These are phyloP conservation scores for Grantiella picta DNA, from an alignment of 2,113 vertebrate genomes.

Conservation along the genomic window DNA sequence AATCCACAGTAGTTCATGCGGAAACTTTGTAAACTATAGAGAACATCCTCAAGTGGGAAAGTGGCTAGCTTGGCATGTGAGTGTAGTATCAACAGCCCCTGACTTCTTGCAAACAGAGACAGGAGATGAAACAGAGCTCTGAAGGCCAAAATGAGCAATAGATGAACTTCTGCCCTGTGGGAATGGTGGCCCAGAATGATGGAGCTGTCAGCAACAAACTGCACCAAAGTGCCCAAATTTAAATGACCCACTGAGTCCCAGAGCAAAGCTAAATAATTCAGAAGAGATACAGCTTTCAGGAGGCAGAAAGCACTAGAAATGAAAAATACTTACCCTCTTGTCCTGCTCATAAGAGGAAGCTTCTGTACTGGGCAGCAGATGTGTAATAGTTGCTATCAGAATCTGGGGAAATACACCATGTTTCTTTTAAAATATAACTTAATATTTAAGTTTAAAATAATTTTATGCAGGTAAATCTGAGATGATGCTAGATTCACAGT, in stretches of 20 bases:
- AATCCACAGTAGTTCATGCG: not conserved
- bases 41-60: not conserved
- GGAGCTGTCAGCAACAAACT: not conserved
- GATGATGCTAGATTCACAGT: not conserved
- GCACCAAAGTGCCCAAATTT: not conserved
- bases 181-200: not conserved
- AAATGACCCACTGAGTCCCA: not conserved
- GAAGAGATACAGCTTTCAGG: not conserved
- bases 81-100: not conserved
- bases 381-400: conserved; percentile 94
- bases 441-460: not conserved
- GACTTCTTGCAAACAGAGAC: not conserved
- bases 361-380: conserved; percentile 91
- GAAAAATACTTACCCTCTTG: conserved; percentile 84
- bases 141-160: not conserved
- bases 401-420: conserved; percentile 75
- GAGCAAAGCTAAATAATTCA: not conserved
- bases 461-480: not conserved
- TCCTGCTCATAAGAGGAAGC: conserved; percentile 94
- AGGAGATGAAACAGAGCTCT: not conserved
- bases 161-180: not conserved
- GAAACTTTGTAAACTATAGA: not conserved
- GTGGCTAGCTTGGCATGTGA: not conserved
- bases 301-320: not conserved
- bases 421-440: conserved; percentile 16